Evolutionary conservation across 1,140 invertebrate genomes (phyloP).

Genomic region (Ephestia elutella): DNA sequence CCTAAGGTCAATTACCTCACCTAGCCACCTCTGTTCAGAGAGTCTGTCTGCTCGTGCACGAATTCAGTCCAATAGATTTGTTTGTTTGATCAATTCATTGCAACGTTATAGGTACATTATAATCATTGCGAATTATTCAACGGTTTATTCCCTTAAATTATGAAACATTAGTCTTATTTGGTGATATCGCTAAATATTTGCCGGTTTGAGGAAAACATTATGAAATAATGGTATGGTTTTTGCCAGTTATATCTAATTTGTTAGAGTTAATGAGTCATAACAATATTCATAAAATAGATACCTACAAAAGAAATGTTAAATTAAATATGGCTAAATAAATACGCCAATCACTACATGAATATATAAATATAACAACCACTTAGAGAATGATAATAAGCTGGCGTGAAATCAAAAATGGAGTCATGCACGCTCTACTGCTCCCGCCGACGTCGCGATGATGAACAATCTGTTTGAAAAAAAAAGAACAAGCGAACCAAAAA

Average conservation of each 20-base stretch:
- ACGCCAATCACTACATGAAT: slow-evolving; percentile 34
- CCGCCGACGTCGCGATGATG: background rate
- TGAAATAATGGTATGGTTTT: background rate
- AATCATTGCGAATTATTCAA: slow-evolving; percentile 20
- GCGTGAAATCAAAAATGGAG: slow-evolving; percentile 27
- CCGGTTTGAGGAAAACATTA: background rate
- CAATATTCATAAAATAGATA: slow-evolving; percentile 34
- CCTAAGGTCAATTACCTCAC: slow-evolving; percentile 73
- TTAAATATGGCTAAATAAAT: slow-evolving; percentile 28
- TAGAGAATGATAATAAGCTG: slow-evolving; percentile 29
- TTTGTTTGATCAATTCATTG: slow-evolving; percentile 44
- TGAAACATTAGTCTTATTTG: too few species aligned
- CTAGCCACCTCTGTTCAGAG: slow-evolving; percentile 39
- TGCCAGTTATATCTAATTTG: slow-evolving; percentile 9
- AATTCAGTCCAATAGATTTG: slow-evolving; percentile 45
- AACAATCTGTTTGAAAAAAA: slow-evolving; percentile 7
- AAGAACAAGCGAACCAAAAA: background rate
- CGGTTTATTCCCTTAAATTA: too few species aligned
- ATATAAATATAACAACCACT: slow-evolving; percentile 15
- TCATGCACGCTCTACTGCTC: slow-evolving; percentile 20
- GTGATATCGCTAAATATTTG: slow-evolving; percentile 13
- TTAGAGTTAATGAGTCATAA: slow-evolving; percentile 42
- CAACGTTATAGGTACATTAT: too few species aligned
- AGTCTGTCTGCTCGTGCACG: slow-evolving; percentile 48
- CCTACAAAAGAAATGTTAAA: slow-evolving; percentile 41